Evolutionary conservation across 2,797 vertebrate species (phyloP), one percentile per base, ranked within the genome.

Genomic region (Sebastes elongatus): DNA sequence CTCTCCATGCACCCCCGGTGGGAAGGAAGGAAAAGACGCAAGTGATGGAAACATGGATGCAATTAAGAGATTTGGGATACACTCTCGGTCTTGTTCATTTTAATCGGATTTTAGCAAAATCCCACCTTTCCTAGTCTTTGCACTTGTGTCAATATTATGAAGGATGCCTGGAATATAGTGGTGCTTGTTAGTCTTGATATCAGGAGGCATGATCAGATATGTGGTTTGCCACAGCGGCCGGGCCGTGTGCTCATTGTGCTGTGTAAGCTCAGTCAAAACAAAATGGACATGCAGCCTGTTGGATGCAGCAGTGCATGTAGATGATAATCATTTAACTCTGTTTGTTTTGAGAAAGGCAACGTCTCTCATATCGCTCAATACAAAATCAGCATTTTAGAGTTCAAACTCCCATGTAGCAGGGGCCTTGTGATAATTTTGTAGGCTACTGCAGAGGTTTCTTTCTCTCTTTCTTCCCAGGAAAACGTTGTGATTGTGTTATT

Each of bases 191-290:
- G 49, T 65, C 22, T 59, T 38, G 11, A 62, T 63, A 20, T 55
- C 11, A 46, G 20, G 14, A n/a, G 59, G n/a, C 74, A 38, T 61
- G 14, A 62, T 71, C 46, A 49, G 11, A 38, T 27, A 73, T 4
- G n/a, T 52, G 63, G 13, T 53, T 35, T 38, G 70, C 20, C n/a
- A n/a, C 6, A 4, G 16, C 5, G 74, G 20, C 20, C 74, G 28
- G 70, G 13, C 10, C 3, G 13, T 49, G 46, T 22, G 52, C 52
- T 53, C 52, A 53, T 53, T 33, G 33, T 42, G n/a, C 81, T 81
- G 74, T 8, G 11, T 33, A 27, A 65, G 14, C 67, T 83, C 83
- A 74, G 59, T 57, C 35, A 49, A 61, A 86, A 30, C 32, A 14
- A 71, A 25, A n/a, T 49, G 5, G 49, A 67, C 75, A 25, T 32